These are phyloP conservation scores for Myathropa florea DNA, from an alignment of 2,888 invertebrate genomes.

Conservation along the genomic window DNA sequence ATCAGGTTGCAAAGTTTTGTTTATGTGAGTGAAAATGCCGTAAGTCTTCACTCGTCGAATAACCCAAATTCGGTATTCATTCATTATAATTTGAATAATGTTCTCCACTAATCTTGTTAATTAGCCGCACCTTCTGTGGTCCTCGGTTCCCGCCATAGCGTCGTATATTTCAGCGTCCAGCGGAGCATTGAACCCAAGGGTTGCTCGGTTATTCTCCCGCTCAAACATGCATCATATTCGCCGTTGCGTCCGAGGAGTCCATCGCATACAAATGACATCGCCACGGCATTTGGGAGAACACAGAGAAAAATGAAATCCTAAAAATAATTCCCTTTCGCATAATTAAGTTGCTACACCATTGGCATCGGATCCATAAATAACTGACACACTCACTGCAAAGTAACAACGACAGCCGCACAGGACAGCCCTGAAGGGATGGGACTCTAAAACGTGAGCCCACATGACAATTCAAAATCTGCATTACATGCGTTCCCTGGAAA, in stretches of 20 bases:
- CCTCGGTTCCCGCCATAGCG: slow-evolving; percentile 3
- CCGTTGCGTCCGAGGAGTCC: not conserved
- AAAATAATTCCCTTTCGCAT: slow-evolving; percentile 42
- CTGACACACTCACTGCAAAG: slow-evolving; percentile 19
- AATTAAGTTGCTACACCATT: slow-evolving; percentile 36
- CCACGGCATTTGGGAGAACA: not conserved
- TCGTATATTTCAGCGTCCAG: slow-evolving; percentile 5
- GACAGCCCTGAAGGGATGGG: slow-evolving; percentile 21
- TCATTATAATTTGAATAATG: not conserved
- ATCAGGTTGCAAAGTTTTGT: not conserved
- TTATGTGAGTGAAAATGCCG: not conserved
- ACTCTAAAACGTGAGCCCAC: slow-evolving; percentile 39
- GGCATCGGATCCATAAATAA: slow-evolving; percentile 45
- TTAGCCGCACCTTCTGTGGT: not conserved
- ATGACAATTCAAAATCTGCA: slow-evolving; percentile 40
- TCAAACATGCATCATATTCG: not conserved
- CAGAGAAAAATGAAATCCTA: slow-evolving; percentile 6
- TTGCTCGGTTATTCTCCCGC: not conserved
- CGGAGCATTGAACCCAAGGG: not conserved
- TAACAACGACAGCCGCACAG: not conserved
- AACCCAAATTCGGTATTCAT: not conserved
- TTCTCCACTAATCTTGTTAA: slow-evolving; percentile 12
- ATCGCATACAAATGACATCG: slow-evolving; percentile 1
- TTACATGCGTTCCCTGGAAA: slow-evolving; percentile 53
- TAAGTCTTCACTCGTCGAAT: not conserved